Conservation (phyloP, 2,797 vertebrate species). For the Bradypodion pumilum region DNA sequence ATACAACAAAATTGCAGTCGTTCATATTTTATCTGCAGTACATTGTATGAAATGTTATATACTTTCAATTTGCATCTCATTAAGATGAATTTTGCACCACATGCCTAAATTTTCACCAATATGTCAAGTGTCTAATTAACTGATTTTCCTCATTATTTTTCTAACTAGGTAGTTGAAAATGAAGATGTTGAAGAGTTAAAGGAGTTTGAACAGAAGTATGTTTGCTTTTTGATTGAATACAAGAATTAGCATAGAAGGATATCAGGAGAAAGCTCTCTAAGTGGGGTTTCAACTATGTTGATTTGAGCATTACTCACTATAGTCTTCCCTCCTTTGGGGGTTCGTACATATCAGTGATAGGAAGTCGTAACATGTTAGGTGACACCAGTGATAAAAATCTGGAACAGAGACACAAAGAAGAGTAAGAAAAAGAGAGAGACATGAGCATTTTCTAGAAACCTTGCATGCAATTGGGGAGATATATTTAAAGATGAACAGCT, state of each 20-base stretch:
- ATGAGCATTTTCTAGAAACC: too few relatives aligned
- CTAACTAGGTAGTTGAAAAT: slow-evolving; percentile 81
- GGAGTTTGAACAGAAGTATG: slow-evolving; percentile 87
- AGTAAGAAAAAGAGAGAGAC: not conserved
- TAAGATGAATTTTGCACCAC: not conserved
- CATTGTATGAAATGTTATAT: not conserved
- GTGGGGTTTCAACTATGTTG: not conserved
- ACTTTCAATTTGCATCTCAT: not conserved
- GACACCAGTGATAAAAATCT: not conserved
- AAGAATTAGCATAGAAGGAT: not conserved
- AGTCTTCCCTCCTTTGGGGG: not conserved
- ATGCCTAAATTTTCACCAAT: not conserved
- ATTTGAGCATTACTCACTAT: not conserved
- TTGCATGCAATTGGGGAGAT: not conserved
- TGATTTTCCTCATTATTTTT: slow-evolving; percentile 22
- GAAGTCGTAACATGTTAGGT: not conserved
- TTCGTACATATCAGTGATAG: not conserved
- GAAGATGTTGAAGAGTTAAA: slow-evolving; percentile 76
- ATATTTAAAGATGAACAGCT: not conserved
- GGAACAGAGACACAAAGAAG: not conserved
- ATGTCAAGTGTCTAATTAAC: not conserved
- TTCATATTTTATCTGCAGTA: not conserved
- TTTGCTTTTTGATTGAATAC: not conserved
- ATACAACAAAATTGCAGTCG: not conserved
- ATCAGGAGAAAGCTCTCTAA: not conserved